Conservation (phyloP, 2,888 invertebrate genomes). For the Caenorhabditis macrosperma region DNA sequence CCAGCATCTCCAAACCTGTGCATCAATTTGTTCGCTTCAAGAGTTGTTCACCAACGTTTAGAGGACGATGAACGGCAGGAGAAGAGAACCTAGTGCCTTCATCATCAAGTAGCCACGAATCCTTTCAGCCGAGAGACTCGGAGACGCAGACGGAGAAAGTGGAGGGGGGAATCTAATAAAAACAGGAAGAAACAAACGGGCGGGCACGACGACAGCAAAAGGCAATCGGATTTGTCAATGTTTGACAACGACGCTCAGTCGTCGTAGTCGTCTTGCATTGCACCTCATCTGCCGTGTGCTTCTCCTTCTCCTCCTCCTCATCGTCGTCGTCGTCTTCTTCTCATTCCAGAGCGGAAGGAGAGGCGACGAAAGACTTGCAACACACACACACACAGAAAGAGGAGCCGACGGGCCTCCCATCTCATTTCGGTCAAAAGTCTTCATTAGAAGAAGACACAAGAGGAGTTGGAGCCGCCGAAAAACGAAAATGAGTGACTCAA, state of each 20-base stretch:
- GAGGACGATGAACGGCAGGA: neutral
- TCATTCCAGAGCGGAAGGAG: constrained; percentile 29
- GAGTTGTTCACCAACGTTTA: constrained; percentile 30
- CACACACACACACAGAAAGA: neutral
- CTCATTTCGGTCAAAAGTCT: constrained; percentile 29
- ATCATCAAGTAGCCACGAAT: constrained; percentile 3
- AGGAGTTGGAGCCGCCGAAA: constrained; percentile 15
- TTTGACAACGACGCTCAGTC: constrained; percentile 36
- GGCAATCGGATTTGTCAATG: constrained; percentile 54
- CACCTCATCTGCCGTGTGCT: constrained; percentile 26
- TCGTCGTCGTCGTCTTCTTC: constrained; percentile 7
- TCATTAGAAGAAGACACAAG: constrained; percentile 23
- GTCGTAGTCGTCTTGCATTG: constrained; percentile 18
- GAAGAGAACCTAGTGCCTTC: neutral
- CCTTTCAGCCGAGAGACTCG: constrained; percentile 11
- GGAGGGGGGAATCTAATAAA: constrained; percentile 38
- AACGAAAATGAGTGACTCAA: constrained; percentile 12
- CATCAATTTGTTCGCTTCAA: too few relatives aligned
- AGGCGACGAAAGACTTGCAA: constrained; percentile 19
- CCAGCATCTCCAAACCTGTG: too few relatives aligned
- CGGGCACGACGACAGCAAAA: constrained; percentile 12
- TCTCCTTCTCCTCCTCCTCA: too few relatives aligned
- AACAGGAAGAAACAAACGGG: constrained; percentile 39
- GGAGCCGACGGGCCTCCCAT: constrained; percentile 4
- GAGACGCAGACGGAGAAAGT: constrained; percentile 21